Evolutionary conservation across 2,888 invertebrate species (phyloP), one percentile per base, ranked within the genome.

Genomic region (Plebejus anna): DNA sequence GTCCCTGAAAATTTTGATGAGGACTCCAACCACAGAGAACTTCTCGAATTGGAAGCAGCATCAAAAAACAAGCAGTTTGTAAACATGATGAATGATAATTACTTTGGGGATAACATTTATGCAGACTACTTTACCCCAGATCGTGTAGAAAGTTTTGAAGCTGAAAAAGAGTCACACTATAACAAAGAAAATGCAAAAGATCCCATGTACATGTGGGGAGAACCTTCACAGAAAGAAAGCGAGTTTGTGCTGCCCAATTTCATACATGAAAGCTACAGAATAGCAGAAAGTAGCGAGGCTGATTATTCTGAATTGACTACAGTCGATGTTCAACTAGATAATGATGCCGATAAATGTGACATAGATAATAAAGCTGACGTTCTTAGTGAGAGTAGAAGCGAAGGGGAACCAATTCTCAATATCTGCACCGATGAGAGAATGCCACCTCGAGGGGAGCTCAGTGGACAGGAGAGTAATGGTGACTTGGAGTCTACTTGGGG

Each of bases 361-460:
- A 81, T 82, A 79, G 89, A 93, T 78, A 89, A 89, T 82, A 92
- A 94, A 82, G 86, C 84, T 22, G 92, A 92, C 75, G 88, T 92
- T 78, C 80, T 92, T 78, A 89, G 89, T 77, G 91, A 90, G 81
- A 84, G 87, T 57, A 83, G 88, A 22, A 90, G 90, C 78, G 88
- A 89, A 42, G 84, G 87, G 6, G 91, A 88, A 78, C 85, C 88
- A 32, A 86, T 90, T 51, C 84, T 97, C 73, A 96, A 97, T 85
- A 97, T 98, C 83, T 95, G 97, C 82, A 96, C 97, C 0, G 97
- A 98, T 84, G 98, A 98, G 88, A 96, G 96, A 80, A 97, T 98
- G 97, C 97, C 98, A 59, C 96, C 97, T 0, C 95, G 97, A 79
- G 97, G 97, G 0, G 98, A 98, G 89, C 94, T 98, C 70, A 97